A percentile compares a stretch with the other conserved stretches of the same genome.
These are phyloP conservation scores for Drosophila rufa DNA, from an alignment of 1,140 invertebrate genomes.

Conservation along the genomic window DNA sequence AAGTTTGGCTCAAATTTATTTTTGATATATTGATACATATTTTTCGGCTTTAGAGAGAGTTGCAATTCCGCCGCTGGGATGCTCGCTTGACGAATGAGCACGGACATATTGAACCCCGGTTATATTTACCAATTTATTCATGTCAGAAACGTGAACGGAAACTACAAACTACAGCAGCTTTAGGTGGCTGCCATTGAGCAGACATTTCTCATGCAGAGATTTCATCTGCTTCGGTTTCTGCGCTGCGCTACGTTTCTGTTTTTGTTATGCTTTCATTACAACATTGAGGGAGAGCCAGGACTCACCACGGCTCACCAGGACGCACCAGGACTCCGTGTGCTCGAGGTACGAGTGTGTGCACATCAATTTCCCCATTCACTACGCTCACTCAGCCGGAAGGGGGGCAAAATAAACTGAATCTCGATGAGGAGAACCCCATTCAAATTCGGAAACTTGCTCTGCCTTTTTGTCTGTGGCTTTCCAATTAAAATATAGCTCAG, in stretches of 20 bases:
- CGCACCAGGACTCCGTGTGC: slow-evolving; percentile 13
- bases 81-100: slow-evolving; percentile 41
- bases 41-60: not conserved
- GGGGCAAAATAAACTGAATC: slow-evolving; percentile 30
- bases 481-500: slow-evolving; percentile 62
- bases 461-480: slow-evolving; percentile 40
- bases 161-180: slow-evolving; percentile 43
- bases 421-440: slow-evolving; percentile 29
- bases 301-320: not conserved
- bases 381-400: slow-evolving; percentile 20
- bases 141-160: slow-evolving; percentile 64
- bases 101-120: slow-evolving; percentile 47
- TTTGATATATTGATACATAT: slow-evolving; percentile 2
- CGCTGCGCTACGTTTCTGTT: slow-evolving; percentile 26
- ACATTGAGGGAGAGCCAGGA: slow-evolving; percentile 24
- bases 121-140: slow-evolving; percentile 72
- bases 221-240: slow-evolving; percentile 24
- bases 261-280: slow-evolving; percentile 66
- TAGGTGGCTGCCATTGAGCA: slow-evolving; percentile 18
- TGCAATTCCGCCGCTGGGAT: slow-evolving; percentile 20
- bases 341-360: slow-evolving; percentile 31
- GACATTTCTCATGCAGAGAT: slow-evolving; percentile 41
- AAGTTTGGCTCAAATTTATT: not conserved
- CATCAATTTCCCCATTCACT: slow-evolving; percentile 46
- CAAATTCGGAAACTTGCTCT: slow-evolving; percentile 33